A percentile compares a stretch with the other conserved stretches of the same genome.
phyloP scores from a whole-genome alignment of 2,797 vertebrate species.

The Hozukius guyotensis region DNA sequence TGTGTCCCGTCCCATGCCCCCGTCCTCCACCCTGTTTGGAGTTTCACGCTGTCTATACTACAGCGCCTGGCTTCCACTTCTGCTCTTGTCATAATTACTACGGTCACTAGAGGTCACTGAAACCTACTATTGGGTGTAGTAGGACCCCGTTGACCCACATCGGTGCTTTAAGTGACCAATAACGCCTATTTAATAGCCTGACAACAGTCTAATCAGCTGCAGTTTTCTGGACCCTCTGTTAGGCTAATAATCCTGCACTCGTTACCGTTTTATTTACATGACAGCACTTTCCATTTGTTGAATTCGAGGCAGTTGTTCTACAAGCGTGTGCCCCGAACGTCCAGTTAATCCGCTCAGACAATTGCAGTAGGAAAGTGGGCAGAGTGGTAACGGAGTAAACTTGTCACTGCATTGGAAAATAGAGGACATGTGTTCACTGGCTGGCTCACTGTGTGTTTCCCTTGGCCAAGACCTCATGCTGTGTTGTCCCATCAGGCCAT shows the following conservation, averaged over 20 bases:
- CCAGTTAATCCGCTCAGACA: conserved; percentile 60
- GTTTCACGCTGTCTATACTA: too few relatives aligned
- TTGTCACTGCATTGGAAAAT: conserved; percentile 62
- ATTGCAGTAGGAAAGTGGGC: conserved; percentile 56
- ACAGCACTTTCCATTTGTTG: conserved; percentile 38
- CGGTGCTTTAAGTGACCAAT: too few relatives aligned
- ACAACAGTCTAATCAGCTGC: too few relatives aligned
- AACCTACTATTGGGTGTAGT: too few relatives aligned
- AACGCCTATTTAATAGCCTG: too few relatives aligned
- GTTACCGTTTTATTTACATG: not conserved
- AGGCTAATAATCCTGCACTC: not conserved
- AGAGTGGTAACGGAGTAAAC: conserved; percentile 66
- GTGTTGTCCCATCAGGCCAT: conserved; percentile 52
- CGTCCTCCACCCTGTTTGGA: too few relatives aligned
- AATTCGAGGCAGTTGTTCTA: conserved; percentile 18
- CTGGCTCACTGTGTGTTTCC: conserved; percentile 63
- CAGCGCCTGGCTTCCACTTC: too few relatives aligned
- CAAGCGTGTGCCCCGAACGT: conserved; percentile 20
- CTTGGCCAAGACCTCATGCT: conserved; percentile 62
- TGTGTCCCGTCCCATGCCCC: too few relatives aligned
- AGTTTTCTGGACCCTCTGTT: not conserved
- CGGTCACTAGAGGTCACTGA: too few relatives aligned
- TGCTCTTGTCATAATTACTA: too few relatives aligned
- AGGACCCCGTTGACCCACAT: too few relatives aligned
- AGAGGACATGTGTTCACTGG: conserved; percentile 67